Conservation (phyloP, 2,113 vertebrate species). For the Struthio camelus region DNA sequence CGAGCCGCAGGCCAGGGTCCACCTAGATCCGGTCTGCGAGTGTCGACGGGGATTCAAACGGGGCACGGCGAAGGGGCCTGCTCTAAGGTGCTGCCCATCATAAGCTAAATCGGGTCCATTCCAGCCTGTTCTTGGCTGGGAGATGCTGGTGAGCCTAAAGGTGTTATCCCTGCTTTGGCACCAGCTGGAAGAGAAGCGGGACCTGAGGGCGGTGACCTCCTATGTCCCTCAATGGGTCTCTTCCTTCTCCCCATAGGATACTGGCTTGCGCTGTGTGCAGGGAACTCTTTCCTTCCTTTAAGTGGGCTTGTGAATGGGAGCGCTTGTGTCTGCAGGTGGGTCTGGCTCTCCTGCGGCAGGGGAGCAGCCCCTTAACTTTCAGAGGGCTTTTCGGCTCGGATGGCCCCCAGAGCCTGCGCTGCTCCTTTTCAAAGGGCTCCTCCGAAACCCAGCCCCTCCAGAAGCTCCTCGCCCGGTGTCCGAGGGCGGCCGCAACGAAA, state of each 20-base stretch:
- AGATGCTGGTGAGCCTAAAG: background rate
- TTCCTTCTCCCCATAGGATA: background rate
- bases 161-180: background rate
- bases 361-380: background rate
- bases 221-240: background rate
- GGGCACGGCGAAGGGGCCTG: background rate
- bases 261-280: background rate
- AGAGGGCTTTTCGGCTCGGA: accelerated
- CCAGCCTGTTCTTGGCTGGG: background rate
- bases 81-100: too few species aligned
- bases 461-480: background rate
- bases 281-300: background rate
- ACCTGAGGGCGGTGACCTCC: background rate
- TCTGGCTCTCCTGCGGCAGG: background rate
- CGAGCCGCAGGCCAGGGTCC: too few species aligned
- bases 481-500: accelerated
- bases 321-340: accelerated
- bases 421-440: background rate
- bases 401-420: too few species aligned
- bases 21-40: too few species aligned
- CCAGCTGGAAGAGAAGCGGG: background rate
- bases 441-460: background rate
- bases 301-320: accelerated
- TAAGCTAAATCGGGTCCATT: background rate
- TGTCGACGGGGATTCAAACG: background rate